Percentiles rank a stretch among this genome's conserved stretches.
Evolutionary conservation across 2,888 invertebrate genomes (phyloP).

Genomic region (Idaea aversata): DNA sequence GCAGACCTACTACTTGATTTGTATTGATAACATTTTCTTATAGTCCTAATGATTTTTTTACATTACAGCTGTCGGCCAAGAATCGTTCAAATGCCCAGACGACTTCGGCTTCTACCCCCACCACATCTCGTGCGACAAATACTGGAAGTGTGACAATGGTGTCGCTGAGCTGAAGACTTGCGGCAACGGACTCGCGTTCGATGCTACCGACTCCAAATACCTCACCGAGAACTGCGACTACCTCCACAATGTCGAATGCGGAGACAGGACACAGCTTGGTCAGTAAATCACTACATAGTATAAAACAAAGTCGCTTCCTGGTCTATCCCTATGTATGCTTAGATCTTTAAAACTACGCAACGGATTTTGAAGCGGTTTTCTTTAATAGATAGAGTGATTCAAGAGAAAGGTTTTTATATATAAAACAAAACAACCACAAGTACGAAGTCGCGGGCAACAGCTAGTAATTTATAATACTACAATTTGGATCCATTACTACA

Average conservation of each 20-base stretch:
- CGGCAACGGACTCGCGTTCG: constrained; percentile 96
- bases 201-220: constrained; percentile 92
- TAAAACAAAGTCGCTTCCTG: too few relatives aligned
- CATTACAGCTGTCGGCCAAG: constrained; percentile 86
- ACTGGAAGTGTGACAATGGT: constrained; percentile 96
- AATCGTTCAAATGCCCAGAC: constrained; percentile 95
- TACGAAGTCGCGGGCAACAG: too few relatives aligned
- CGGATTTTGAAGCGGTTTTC: too few relatives aligned
- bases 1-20: not conserved
- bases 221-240: constrained; percentile 97
- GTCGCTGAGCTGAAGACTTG: constrained; percentile 94
- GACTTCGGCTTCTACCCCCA: constrained; percentile 97
- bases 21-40: not conserved
- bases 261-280: constrained; percentile 92
- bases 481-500: too few relatives aligned
- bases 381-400: too few relatives aligned
- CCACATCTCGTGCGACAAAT: constrained; percentile 93
- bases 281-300: constrained; percentile 51
- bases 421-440: too few relatives aligned
- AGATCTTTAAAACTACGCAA: too few relatives aligned
- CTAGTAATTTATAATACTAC: too few relatives aligned
- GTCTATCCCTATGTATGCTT: too few relatives aligned
- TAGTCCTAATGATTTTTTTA: constrained; percentile 23
- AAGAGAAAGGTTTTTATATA: too few relatives aligned
- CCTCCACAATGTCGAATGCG: constrained; percentile 96